Conservation (phyloP, 92 coral and sea anemone species). For the Bergia puertoricense region DNA sequence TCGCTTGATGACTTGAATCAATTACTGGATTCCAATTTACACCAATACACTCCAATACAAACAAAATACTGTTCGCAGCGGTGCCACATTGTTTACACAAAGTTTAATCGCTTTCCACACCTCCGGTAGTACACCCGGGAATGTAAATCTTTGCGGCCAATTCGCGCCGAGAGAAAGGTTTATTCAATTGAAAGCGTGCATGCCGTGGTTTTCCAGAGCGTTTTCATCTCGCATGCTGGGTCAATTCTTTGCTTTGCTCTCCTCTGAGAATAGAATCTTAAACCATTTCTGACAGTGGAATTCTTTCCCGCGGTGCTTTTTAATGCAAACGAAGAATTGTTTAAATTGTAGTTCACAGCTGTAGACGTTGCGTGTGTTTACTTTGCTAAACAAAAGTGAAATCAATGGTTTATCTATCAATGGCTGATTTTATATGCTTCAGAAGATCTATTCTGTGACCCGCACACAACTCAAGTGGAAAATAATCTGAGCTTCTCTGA, state of each 20-base stretch:
- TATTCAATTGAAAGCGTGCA: neutral
- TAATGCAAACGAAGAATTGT: conserved; percentile 41
- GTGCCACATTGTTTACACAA: conserved; percentile 43
- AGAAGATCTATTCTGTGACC: conserved; percentile 16
- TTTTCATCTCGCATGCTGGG: conserved; percentile 27
- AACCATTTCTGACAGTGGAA: conserved; percentile 40
- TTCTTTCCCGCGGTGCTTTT: conserved; percentile 42
- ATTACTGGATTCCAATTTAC: conserved; percentile 39
- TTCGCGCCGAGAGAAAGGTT: conserved; percentile 12
- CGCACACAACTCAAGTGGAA: conserved; percentile 37
- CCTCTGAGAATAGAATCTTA: conserved; percentile 18
- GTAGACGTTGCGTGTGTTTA: conserved; percentile 27
- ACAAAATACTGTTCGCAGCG: conserved; percentile 31
- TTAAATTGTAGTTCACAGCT: conserved; percentile 46
- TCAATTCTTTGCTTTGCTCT: conserved; percentile 32
- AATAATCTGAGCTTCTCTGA: conserved; percentile 18
- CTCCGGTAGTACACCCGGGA: conserved; percentile 30
- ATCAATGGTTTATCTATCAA: conserved; percentile 34
- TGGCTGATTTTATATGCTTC: conserved; percentile 36
- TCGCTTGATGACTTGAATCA: conserved; percentile 20
- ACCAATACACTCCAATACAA: conserved; percentile 32
- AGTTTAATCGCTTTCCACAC: conserved; percentile 49
- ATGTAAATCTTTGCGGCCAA: neutral
- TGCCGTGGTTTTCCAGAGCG: conserved; percentile 1
- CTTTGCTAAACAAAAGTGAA: conserved; percentile 44